Conservation (phyloP, 2,797 vertebrate species). For the Pyrocephalus nanus region DNA sequence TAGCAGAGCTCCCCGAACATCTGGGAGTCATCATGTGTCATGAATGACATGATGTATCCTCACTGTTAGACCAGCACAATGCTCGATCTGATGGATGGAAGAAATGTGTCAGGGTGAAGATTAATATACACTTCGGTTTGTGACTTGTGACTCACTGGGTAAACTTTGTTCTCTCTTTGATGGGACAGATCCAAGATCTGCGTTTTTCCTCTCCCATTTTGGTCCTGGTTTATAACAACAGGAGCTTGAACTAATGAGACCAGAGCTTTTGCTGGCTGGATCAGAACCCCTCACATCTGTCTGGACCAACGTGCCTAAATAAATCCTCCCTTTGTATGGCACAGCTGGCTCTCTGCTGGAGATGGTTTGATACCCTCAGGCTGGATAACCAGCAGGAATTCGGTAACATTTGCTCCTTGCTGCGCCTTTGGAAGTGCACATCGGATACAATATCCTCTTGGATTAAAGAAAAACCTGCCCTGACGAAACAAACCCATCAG, state of each 20-base stretch:
- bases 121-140: slow-evolving; percentile 61
- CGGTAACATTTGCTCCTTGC: neutral
- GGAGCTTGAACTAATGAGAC: neutral
- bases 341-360: slow-evolving; percentile 1
- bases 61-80: slow-evolving; percentile 70
- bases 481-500: neutral
- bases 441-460: neutral
- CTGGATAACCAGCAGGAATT: neutral
- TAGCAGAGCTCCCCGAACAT: slow-evolving; percentile 67
- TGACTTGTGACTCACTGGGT: slow-evolving; percentile 64
- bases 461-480: neutral
- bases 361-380: neutral
- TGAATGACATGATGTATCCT: slow-evolving; percentile 74
- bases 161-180: slow-evolving; percentile 54
- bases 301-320: neutral
- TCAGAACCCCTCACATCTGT: neutral
- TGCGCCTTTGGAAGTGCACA: neutral
- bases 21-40: slow-evolving; percentile 74
- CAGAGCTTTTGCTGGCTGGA: neutral
- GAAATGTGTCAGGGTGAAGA: slow-evolving; percentile 61
- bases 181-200: slow-evolving; percentile 45
- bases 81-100: slow-evolving; percentile 72
- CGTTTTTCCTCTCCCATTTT: slow-evolving; percentile 50
- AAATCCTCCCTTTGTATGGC: neutral
- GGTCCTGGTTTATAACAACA: slow-evolving; percentile 34